Evolutionary conservation across 2,888 invertebrate species (phyloP).

Genomic region (Drosophila borborema): DNA sequence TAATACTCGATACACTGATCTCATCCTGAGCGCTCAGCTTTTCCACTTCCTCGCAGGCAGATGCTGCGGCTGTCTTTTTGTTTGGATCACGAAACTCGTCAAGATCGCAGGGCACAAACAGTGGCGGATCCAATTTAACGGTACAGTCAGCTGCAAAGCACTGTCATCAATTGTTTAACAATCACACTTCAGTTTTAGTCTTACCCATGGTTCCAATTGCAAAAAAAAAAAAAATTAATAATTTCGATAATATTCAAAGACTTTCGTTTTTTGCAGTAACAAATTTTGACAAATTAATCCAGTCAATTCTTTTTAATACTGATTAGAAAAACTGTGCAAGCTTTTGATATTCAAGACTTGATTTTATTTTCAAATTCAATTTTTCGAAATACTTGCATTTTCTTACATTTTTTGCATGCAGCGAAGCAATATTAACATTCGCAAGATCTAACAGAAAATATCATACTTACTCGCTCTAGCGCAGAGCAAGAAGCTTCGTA

Average conservation of each 20-base stretch:
- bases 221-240: conserved; percentile 1
- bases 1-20: conserved; percentile 81
- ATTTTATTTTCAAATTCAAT: background rate
- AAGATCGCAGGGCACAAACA: conserved; percentile 64
- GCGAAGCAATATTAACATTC: too few species aligned
- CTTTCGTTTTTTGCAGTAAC: background rate
- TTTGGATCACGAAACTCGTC: conserved; percentile 35
- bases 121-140: conserved; percentile 56
- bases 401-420: too few species aligned
- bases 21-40: conserved; percentile 75
- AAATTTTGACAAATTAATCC: background rate
- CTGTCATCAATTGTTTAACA: too few species aligned
- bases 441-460: too few species aligned
- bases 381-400: too few species aligned
- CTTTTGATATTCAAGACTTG: background rate
- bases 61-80: background rate
- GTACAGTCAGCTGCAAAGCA: background rate
- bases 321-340: background rate
- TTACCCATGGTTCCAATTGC: conserved; percentile 33
- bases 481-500: too few species aligned
- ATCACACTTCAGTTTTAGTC: background rate
- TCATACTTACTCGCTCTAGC: too few species aligned
- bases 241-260: conserved; percentile 15
- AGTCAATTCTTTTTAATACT: background rate
- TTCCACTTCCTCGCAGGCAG: conserved; percentile 60